phyloP scores from a whole-genome alignment of 2,113 vertebrate species.

The Ophthalmolycus amberensis region DNA sequence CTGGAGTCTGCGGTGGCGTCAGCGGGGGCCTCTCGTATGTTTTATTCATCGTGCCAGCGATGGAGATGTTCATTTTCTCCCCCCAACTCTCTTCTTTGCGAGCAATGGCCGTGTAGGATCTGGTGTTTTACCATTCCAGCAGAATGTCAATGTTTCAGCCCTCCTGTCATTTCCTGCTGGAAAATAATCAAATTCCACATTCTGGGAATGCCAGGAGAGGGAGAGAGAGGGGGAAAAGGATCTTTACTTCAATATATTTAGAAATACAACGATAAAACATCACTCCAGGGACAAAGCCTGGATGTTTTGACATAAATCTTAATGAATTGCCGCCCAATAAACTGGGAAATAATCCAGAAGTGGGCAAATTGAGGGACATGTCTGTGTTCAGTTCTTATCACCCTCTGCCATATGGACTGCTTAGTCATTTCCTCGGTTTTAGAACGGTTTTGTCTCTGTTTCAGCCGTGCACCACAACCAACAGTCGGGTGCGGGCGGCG shows the following conservation, averaged over 20 bases:
- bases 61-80: conserved; percentile 67
- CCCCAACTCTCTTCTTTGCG: conserved; percentile 30
- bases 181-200: conserved; percentile 27
- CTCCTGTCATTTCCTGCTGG: conserved; percentile 17
- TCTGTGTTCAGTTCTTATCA: conserved; percentile 22
- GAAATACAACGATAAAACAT: not conserved
- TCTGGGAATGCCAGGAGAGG: conserved; percentile 35
- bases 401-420: not conserved
- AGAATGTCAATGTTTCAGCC: conserved; percentile 31
- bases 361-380: conserved; percentile 14
- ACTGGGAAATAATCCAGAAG: conserved; percentile 20
- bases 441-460: conserved; percentile 46
- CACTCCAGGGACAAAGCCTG: not conserved
- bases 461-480: conserved; percentile 91
- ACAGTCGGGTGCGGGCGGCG: conserved; percentile 85
- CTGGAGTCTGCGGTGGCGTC: conserved; percentile 53
- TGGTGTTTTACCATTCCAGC: conserved; percentile 28
- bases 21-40: conserved; percentile 62
- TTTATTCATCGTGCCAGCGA: conserved; percentile 75
- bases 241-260: conserved; percentile 2
- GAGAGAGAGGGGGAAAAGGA: not conserved
- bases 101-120: conserved; percentile 46
- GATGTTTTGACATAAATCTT: conserved; percentile 20
- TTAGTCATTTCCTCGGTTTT: not conserved
- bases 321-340: not conserved